Conservation (phyloP, 1,140 invertebrate species). For the Leptinotarsa defecta region DNA sequence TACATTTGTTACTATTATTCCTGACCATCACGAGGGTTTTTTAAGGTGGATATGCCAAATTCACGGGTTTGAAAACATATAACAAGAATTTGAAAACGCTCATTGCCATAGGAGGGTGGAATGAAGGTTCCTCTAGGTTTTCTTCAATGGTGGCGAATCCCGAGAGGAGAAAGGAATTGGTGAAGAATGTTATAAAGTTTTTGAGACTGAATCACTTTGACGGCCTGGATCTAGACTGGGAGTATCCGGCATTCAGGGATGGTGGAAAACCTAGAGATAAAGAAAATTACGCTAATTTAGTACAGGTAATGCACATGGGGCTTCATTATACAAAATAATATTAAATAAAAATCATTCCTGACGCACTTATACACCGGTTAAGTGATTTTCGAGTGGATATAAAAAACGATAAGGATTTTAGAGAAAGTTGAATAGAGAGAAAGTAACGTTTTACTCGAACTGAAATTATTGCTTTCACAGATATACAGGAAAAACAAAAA, state of each 20-base stretch:
- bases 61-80: slow-evolving; percentile 89
- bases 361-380: too few relatives aligned
- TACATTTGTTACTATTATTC: not conserved
- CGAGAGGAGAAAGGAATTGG: slow-evolving; percentile 77
- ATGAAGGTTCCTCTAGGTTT: slow-evolving; percentile 88
- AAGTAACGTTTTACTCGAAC: too few relatives aligned
- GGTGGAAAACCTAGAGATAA: slow-evolving; percentile 89
- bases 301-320: slow-evolving; percentile 63
- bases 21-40: slow-evolving; percentile 18
- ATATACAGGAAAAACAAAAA: too few relatives aligned
- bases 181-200: slow-evolving; percentile 86
- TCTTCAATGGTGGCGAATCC: slow-evolving; percentile 82
- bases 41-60: slow-evolving; percentile 92
- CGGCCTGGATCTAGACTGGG: slow-evolving; percentile 95
- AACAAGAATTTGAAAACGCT: slow-evolving; percentile 92
- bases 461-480: too few relatives aligned
- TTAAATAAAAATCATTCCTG: too few relatives aligned
- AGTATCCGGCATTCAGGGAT: slow-evolving; percentile 87
- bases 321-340: too few relatives aligned
- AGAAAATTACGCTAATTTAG: slow-evolving; percentile 86
- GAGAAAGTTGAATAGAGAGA: too few relatives aligned
- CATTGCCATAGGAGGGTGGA: slow-evolving; percentile 95
- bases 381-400: too few relatives aligned
- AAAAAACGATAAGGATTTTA: too few relatives aligned
- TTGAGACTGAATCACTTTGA: slow-evolving; percentile 92